phyloP scores from a whole-genome alignment of 2,113 vertebrate species.

The Tragelaphus strepsiceros region DNA sequence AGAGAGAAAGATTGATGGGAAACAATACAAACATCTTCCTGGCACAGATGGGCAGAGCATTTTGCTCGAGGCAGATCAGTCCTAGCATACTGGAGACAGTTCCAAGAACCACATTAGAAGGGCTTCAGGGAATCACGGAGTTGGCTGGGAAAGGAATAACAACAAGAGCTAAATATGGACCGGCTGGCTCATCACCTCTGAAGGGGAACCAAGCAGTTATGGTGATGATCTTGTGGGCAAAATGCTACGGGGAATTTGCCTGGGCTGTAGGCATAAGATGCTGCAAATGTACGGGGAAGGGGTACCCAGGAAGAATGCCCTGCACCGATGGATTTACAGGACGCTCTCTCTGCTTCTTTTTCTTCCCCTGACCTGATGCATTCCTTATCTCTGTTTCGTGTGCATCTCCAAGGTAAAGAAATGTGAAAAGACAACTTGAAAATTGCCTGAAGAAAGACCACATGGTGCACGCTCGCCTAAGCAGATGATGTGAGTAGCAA shows the following conservation, averaged over 20 bases:
- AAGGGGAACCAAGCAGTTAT: background rate
- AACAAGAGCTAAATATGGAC: background rate
- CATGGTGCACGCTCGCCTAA: background rate
- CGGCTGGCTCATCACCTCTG: background rate
- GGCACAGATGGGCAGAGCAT: background rate
- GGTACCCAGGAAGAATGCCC: background rate
- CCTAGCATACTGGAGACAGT: background rate
- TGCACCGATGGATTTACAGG: background rate
- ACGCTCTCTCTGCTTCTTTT: background rate
- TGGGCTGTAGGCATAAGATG: background rate
- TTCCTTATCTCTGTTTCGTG: background rate
- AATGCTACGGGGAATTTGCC: background rate
- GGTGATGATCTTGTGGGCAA: background rate
- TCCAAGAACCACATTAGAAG: background rate
- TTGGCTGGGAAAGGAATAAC: background rate
- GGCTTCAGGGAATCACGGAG: background rate
- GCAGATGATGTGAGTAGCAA: background rate
- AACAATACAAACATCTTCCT: background rate
- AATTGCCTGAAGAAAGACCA: conserved; percentile 46
- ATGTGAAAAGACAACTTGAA: conserved; percentile 48
- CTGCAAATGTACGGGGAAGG: background rate
- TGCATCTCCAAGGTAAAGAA: background rate
- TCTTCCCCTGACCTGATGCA: background rate
- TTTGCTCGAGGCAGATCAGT: background rate
- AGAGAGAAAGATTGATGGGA: background rate